These are phyloP conservation scores for Manis crassicaudata DNA, from an alignment of 2,797 vertebrate genomes.

Conservation along the genomic window DNA sequence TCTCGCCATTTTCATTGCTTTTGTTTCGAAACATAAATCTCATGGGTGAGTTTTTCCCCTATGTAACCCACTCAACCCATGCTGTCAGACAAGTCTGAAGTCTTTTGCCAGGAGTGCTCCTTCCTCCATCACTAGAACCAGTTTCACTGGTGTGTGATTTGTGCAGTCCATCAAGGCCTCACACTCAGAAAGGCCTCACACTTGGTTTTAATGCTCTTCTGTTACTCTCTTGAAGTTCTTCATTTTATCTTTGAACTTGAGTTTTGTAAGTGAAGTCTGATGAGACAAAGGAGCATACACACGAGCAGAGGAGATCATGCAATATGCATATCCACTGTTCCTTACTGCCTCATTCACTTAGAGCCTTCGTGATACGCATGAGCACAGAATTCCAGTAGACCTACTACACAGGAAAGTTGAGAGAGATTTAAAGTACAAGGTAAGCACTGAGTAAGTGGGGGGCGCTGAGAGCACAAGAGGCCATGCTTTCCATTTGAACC, in stretches of 20 bases:
- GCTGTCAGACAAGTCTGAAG: neutral
- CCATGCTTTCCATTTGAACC: neutral
- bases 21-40: neutral
- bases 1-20: neutral
- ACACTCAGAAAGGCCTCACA: neutral
- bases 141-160: neutral
- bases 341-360: neutral
- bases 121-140: neutral
- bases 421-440: neutral
- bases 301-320: neutral
- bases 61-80: neutral
- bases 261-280: neutral
- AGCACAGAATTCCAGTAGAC: neutral
- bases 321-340: neutral
- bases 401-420: neutral
- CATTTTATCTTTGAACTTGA: neutral
- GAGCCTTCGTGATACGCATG: rapidly evolving
- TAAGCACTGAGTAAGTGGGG: neutral
- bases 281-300: neutral
- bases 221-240: neutral
- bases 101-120: neutral
- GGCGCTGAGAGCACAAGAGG: neutral
- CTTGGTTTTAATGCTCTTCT: neutral
- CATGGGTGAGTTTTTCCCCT: neutral
- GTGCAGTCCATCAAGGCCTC: neutral